A percentile compares a stretch with the other conserved stretches of the same genome.
Conservation (phyloP, 2,888 invertebrate genomes). For the Apotomis turbidana region DNA sequence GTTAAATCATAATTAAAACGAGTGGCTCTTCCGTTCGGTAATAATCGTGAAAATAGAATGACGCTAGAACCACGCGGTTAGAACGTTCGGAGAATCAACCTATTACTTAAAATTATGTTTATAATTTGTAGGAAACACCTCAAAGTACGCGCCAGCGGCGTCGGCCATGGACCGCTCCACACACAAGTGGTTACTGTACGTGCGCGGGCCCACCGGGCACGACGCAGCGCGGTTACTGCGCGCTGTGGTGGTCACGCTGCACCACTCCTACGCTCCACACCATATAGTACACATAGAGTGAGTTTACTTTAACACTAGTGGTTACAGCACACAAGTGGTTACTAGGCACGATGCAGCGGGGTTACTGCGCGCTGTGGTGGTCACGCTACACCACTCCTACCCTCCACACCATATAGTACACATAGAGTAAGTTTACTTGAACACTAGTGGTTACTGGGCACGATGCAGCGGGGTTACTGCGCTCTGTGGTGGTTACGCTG, state of each 20-base stretch:
- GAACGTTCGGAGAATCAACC: no score
- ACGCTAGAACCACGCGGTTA: no score
- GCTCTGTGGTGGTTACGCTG: no score
- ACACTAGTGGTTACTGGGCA: no score
- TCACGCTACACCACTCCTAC: neutral
- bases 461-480: no score
- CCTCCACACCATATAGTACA: neutral
- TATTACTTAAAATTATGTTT: neutral
- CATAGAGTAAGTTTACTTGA: neutral
- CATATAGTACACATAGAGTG: conserved; percentile 91
- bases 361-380: neutral
- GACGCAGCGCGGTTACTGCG: conserved; percentile 85
- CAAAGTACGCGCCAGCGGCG: conserved; percentile 90
- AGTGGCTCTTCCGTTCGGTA: no score
- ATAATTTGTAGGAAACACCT: conserved; percentile 86
- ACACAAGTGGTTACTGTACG: conserved; percentile 96
- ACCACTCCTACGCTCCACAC: conserved; percentile 94
- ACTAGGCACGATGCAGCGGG: neutral
- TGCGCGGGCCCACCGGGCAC: conserved; percentile 86
- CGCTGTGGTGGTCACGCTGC: conserved; percentile 91
- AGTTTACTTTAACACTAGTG: conserved; percentile 54
- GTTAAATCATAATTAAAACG: no score
- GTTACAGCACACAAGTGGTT: neutral
- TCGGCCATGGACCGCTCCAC: conserved; percentile 88
- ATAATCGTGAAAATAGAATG: no score